phyloP scores from a whole-genome alignment of 2,888 invertebrate species.

The Eupithecia pulchellata region DNA sequence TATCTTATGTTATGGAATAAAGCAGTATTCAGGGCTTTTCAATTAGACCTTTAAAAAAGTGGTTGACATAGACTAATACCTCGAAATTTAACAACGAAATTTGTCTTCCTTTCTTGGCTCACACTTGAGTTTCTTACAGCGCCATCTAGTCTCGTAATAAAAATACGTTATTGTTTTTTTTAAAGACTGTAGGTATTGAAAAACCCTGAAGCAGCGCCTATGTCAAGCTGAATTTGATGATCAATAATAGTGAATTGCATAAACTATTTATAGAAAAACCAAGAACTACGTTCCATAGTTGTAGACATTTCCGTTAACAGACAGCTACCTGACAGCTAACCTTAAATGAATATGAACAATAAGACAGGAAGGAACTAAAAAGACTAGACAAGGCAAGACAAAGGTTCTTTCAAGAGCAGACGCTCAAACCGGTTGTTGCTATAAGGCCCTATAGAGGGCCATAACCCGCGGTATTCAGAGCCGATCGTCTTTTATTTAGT shows the following conservation, averaged over 20 bases:
- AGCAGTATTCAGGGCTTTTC: too few species aligned
- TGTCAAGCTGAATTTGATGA: neutral
- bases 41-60: too few species aligned
- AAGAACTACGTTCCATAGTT: neutral
- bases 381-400: constrained; percentile 30
- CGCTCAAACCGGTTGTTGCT: constrained; percentile 28
- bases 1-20: too few species aligned
- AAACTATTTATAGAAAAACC: neutral
- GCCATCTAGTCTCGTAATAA: too few species aligned
- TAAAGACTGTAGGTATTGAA: too few species aligned
- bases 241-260: neutral
- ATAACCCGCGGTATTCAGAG: constrained; percentile 49
- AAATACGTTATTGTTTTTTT: too few species aligned
- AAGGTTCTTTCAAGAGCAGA: constrained; percentile 32
- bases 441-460: constrained; percentile 41
- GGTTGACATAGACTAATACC: too few species aligned
- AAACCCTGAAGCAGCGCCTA: too few species aligned
- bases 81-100: too few species aligned
- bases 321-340: constrained; percentile 18
- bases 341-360: constrained; percentile 19
- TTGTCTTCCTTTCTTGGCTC: too few species aligned
- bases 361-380: constrained; percentile 29
- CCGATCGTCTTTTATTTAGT: neutral
- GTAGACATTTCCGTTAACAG: constrained; percentile 10
- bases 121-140: too few species aligned